A percentile compares a stretch with the other conserved stretches of the same genome.
phyloP scores from a whole-genome alignment of 2,797 vertebrate species.

The Diplodus sargus region DNA sequence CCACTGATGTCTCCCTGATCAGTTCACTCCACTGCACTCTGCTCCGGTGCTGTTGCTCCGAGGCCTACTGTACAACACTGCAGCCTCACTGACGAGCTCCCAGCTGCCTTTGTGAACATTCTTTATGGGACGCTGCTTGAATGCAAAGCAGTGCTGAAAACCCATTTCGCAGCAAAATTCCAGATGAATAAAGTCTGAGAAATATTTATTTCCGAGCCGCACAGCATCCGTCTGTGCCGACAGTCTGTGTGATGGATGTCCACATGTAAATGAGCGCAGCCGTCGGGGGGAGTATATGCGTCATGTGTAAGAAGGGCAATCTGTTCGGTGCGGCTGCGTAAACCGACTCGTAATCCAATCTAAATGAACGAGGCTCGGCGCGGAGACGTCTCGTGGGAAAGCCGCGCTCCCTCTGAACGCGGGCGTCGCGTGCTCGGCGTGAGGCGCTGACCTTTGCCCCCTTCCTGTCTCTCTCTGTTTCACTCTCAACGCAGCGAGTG shows the following conservation, averaged over 20 bases:
- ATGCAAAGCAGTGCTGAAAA: slow-evolving; percentile 40
- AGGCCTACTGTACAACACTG: not conserved
- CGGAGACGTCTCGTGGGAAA: slow-evolving; percentile 21
- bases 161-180: slow-evolving; percentile 11
- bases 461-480: slow-evolving; percentile 25
- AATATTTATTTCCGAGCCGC: slow-evolving; percentile 29
- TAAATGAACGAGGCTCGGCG: slow-evolving; percentile 23
- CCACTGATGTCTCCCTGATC: slow-evolving; percentile 7
- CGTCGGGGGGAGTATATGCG: slow-evolving; percentile 31
- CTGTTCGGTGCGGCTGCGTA: slow-evolving; percentile 41
- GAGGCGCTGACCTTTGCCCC: slow-evolving; percentile 52
- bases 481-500: slow-evolving; percentile 1
- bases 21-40: not conserved
- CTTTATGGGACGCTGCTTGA: not conserved
- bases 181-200: slow-evolving; percentile 34
- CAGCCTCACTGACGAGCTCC: not conserved
- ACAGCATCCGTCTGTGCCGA: slow-evolving; percentile 44
- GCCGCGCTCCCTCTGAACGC: slow-evolving; percentile 34
- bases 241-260: slow-evolving; percentile 61
- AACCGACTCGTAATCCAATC: slow-evolving; percentile 45
- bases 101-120: slow-evolving; percentile 14
- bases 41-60: not conserved
- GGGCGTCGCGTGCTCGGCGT: slow-evolving; percentile 19
- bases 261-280: slow-evolving; percentile 60
- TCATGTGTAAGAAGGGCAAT: slow-evolving; percentile 52